Evolutionary conservation across 37 sponge, comb jelly and placozoan genomes (phyloP), one percentile per base, ranked within the genome.

Genomic region (Tethya wilhelma): DNA sequence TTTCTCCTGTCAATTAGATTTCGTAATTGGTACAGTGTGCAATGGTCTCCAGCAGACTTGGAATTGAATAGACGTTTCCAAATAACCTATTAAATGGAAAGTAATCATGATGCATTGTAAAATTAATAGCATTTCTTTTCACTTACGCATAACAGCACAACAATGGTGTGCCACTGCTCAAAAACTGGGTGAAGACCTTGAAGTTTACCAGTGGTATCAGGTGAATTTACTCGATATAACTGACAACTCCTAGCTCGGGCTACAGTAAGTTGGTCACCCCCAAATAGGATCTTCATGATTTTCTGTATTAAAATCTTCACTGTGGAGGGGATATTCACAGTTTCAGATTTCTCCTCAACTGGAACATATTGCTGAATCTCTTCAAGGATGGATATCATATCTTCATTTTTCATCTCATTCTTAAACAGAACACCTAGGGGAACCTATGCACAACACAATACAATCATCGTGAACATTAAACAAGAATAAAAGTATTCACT

Each of bases 91-190:
- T 66, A 66, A 28, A 66, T 66, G 22, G 26, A 66, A 66, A 66
- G 26, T 66, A 66, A 66, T 33, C 26, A 23, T 33, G 36, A 66
- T 30, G n/a, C n/a, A 59, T 59, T 2, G 25, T 63, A 30, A 63
- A 30, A 63, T 34, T 63, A 32, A n/a, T n/a, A n/a, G n/a, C n/a
- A n/a, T n/a, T n/a, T n/a, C n/a, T 49, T 49, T 36, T 38, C 37
- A 38, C 56, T 73, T 59, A 80, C 70, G n/a, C 19, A 25, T 26
- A 69, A 25, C 2, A 64, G 38, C 19, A 7, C 49, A 23, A 67
- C 31, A 46, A 55, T 56, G 26, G 85, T 64, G 53, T 84, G 85
- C 85, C 85, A 84, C 32, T 84, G 78, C 38, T 76, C 78, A 79
- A 64, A 42, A 59, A 73, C 53, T 29, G 84, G 84, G 26, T 78